phyloP scores from a whole-genome alignment of 1,140 invertebrate genomes.

The Drosophila arawakana region DNA sequence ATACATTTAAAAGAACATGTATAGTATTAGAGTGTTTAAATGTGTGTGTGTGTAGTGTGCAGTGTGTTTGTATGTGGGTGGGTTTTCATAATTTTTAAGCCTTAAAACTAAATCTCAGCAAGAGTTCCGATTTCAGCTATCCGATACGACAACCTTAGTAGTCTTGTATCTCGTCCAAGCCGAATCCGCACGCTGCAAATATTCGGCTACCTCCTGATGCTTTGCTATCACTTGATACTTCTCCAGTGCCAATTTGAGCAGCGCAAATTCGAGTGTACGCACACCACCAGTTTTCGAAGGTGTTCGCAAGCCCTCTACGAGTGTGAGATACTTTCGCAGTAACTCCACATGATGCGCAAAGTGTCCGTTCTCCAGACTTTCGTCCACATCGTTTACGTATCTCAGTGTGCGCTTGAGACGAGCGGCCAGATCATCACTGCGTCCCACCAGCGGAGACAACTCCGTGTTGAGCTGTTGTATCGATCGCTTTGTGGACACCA shows the following conservation, averaged over 20 bases:
- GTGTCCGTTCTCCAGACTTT: conserved; percentile 28
- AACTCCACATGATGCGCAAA: conserved; percentile 52
- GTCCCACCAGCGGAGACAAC: conserved; percentile 57
- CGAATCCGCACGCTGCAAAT: conserved; percentile 42
- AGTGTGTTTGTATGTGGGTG: neutral
- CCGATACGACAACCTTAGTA: conserved; percentile 51
- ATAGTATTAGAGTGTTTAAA: neutral
- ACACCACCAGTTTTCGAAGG: conserved; percentile 41
- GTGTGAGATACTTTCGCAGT: conserved; percentile 52
- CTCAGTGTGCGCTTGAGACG: conserved; percentile 62
- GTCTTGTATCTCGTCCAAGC: conserved; percentile 52
- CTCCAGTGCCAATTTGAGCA: conserved; percentile 67
- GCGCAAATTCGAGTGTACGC: conserved; percentile 61
- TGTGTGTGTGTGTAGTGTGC: neutral
- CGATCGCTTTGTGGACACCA: conserved; percentile 31
- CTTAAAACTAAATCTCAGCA: conserved; percentile 1
- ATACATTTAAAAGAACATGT: neutral
- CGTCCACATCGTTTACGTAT: conserved; percentile 66
- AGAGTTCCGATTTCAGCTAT: conserved; percentile 22
- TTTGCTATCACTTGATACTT: conserved; percentile 50
- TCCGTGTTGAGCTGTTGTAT: conserved; percentile 61
- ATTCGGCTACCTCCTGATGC: conserved; percentile 45
- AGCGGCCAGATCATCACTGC: conserved; percentile 62
- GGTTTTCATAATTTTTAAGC: too few species aligned
- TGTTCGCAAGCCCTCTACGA: conserved; percentile 50